Base-by-base conservation (phyloP, 2,888 invertebrate species). In the Perizoma flavofasciatum region DNA sequence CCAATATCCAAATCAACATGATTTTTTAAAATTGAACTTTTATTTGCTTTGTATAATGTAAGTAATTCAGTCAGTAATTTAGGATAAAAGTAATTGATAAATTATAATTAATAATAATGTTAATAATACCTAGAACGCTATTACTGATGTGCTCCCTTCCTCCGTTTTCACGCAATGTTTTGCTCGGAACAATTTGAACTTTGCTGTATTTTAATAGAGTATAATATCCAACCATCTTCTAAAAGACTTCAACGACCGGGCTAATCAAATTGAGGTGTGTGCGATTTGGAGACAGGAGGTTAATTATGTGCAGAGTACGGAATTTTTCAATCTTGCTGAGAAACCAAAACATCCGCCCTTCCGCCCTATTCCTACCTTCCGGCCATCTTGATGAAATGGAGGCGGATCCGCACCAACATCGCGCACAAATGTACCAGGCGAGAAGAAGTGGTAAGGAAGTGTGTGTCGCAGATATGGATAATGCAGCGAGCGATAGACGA, bases 351-450 rank as follows among this genome's bases (percentile, higher is more conserved):
- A 44, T 49, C 58, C 55, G 51, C 54, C 59, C 51, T 62, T 61
- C 65, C 61, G 62, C 65, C 66, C 67, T 61, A 55, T 54, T 48
- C 59, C 53, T 61, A 66, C 62, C 61, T 67, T 70, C 70, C 77
- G 68, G 72, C 76, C 74, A 74, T 74, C 63, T 75, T 74, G 73
- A 63, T 68, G 57, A 74, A 70, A 69, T 73, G 74, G 75, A 83
- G 79, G 82, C 81, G 83, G 82, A 82, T 77, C 85, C 83, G 77
- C 79, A 76, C 73, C 77, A 75, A 75, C 74, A 77, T 65, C 74
- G 78, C 76, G 77, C 79, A 79, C 81, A 70, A 71, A 58, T 56
- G 65, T 81, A 87, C 85, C 72, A 86, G 85, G 86, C 57, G 34
- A 61, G 9, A 82, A 87, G 66, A 72, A 64, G 11, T 35, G 4